Evolutionary conservation across 2,888 invertebrate genomes (phyloP), one percentile per base, ranked within the genome.

Genomic region (Busseola fusca): DNA sequence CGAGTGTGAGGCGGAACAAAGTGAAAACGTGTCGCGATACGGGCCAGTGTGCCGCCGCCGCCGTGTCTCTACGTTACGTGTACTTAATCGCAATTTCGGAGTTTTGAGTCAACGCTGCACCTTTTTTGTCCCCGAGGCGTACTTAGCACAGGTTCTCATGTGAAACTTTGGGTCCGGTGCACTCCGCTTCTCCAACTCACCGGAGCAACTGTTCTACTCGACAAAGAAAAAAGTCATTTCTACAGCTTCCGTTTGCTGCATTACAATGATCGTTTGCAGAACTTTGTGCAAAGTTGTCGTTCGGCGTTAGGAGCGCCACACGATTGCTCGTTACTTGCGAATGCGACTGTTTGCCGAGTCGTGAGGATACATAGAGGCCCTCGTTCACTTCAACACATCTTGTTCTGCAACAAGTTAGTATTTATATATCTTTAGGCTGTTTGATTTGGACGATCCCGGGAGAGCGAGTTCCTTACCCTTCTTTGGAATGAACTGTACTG

Each of bases 201-300:
- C 30, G 42, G 52, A 37, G 59, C 12, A 58, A 68, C 63, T n/a
- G n/a, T n/a, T n/a, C n/a, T 62, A 21, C 12, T 59, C 27, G 21
- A 82, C 56, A 66, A 82, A 65, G 34, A 45, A 65, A 76, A 70
- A 70, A 78, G 67, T 60, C 52, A 74, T 69, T 66, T 70, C 45
- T 64, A 66, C 52, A 64, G 59, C 58, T 67, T 57, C 45, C 64
- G 64, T 67, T 66, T 50, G 69, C 76, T 72, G 74, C 72, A 67
- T 72, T 59, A 71, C 74, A 84, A 76, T 72, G 60, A 72, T 69
- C 57, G 69, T 30, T 65, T 27, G 58, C 16, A 60, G 45, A 72
- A 81, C 27, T 83, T 70, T 67, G 60, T 50, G 30, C 59, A 48
- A 81, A 68, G 59, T 62, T 65, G 58, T 72, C 58, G 58, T 45